Base-by-base conservation (phyloP, 2,113 vertebrate genomes). In the Austrofundulus limnaeus region DNA sequence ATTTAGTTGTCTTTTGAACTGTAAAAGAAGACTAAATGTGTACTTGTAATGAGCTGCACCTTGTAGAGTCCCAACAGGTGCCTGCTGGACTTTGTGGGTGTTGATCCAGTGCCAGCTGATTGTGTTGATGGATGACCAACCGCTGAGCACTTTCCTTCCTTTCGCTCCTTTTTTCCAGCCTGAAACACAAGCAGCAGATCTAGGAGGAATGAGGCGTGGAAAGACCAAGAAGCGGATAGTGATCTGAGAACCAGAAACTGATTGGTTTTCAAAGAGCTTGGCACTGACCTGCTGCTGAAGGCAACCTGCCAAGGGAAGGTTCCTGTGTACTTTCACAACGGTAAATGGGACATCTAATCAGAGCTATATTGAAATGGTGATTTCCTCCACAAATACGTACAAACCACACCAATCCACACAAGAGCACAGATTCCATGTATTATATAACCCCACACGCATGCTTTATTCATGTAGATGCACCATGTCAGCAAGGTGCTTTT, bases 211-310 rank as follows among this genome's bases (percentile, higher is more conserved):
- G 67, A 79, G 78, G 75, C 71, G 85, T 81, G 74, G 83, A 70
- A 78, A 77, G 78, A 72, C 67, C 41, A 61, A 84, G 75, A 54
- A 77, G 85, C 70, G 80, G 82, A 87, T 80, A 88, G 85, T 76
- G 89, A 91, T 92, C 89, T 90, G 81, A 90, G 85, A 77, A 86
- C 82, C 64, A 52, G 77, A 81, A 91, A 82, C 89, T 90, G 90
- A 92, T 93, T 92, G 82, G 87, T 84, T 92, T 91, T 92, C 90
- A 91, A 90, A 91, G 87, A 85, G 85, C 80, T 89, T 90, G 92
- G 89, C 90, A 88, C 37, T 62, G 79, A 77, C 61, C 76, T 70
- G 67, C 75, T 54, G 76, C 50, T 55, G 69, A 71, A 84, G 89
- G 90, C 90, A 85, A 78, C 76, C 80, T 87, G 90, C 92, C 92